A percentile compares a stretch with the other conserved stretches of the same genome.
phyloP scores from a whole-genome alignment of 2,113 vertebrate species.

The Oenanthe oenanthe region DNA sequence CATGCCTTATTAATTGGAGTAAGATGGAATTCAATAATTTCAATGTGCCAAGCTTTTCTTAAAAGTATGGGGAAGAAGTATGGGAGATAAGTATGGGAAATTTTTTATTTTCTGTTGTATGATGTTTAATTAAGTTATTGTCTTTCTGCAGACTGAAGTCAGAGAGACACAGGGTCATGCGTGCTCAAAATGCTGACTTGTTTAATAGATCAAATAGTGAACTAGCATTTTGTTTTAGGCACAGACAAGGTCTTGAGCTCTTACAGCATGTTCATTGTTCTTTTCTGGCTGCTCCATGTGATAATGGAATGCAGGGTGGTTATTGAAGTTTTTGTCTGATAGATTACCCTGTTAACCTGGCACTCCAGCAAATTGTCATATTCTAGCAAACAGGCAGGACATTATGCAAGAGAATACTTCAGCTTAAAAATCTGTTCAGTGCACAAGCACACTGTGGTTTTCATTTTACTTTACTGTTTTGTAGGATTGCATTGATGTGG shows the following conservation, averaged over 20 bases:
- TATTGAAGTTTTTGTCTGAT: not conserved
- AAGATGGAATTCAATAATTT: not conserved
- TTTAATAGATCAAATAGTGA: not conserved
- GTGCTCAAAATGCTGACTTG: not conserved
- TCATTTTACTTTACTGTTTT: constrained; percentile 7
- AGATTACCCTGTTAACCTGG: not conserved
- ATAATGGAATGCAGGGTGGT: not conserved
- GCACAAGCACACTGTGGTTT: not conserved
- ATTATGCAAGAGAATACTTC: not conserved
- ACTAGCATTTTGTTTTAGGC: not conserved
- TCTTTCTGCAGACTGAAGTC: constrained; percentile 47
- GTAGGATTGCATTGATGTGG: constrained; percentile 94
- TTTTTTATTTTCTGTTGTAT: not conserved
- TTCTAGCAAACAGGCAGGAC: not conserved
- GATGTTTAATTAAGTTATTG: constrained; percentile 36
- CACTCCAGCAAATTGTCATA: not conserved
- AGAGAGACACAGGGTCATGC: not conserved
- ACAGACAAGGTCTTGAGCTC: not conserved
- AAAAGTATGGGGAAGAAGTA: not conserved
- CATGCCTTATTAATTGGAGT: not conserved
- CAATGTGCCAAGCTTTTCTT: not conserved
- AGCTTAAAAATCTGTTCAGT: not conserved
- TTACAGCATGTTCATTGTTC: not conserved
- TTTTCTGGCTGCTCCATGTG: not conserved
- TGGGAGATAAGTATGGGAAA: not conserved